Base-by-base conservation (phyloP, 1,140 invertebrate genomes). In the Acromyrmex charruanus region DNA sequence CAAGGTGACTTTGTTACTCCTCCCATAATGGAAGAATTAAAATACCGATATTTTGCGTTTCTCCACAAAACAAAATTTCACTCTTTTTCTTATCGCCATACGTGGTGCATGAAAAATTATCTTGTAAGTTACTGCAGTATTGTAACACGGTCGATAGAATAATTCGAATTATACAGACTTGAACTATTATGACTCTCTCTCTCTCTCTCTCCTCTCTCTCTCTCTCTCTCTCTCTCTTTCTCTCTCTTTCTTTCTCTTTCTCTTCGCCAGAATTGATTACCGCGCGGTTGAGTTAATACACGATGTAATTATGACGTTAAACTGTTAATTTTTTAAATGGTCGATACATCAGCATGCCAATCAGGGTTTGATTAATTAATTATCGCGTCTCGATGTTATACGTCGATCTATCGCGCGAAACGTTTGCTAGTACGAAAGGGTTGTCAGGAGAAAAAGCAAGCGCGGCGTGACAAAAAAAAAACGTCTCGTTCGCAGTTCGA, bases 401-500 rank as follows among this genome's bases (percentile, higher is more conserved):
- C 53, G 68, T 63, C 39, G 55, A 61, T 51, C 77, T 35, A 31
- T 74, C 55, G 69, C 31, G 28, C 80, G 53, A 84, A 84, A 84
- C 69, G 69, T 63, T 84, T 28, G 55, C 55, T 25, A 35, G 25
- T 51, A 25, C 80, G 69, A 74, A 84, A 75, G 69, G 69, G 39
- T 63, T 63, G 69, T 63, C 55, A 7, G 51, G 35, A 82, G 68
- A 75, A 84, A 84, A 84, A 75, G 39, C 55, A 69, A 74, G 68
- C 68, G 25, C 31, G 18, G 39, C 68, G 39, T 35, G 16, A 53
- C 55, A 51, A 84, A 84, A 72, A 72, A 74, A 84, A 84, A 81
- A 74, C 55, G 69, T 74, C 80, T 84, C 80, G 80, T 84, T 84
- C 55, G 80, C 80, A 84, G 80, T 74, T 74, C 80, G 69, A 84